Evolutionary conservation across 2,888 invertebrate species (phyloP), one percentile per base, ranked within the genome.

Genomic region (Ochlodes sylvanus): DNA sequence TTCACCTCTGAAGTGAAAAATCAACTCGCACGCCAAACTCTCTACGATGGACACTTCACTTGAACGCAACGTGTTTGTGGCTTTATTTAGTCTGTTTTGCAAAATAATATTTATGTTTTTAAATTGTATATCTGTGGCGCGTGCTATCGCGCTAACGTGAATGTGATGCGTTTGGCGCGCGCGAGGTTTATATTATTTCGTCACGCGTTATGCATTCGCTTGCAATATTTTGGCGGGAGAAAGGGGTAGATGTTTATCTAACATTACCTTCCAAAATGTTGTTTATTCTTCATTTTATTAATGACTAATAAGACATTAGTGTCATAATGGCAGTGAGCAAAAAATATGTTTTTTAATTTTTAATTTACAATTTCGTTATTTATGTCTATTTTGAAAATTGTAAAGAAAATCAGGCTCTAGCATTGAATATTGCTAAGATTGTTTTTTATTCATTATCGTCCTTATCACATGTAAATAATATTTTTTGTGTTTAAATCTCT

Each of bases 1-100:
- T 76, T 90, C 90, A 93, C 92, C 92, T 93, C 88, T 83, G 73
- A 86, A 93, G 77, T 90, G 78, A 82, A 93, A 93, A 80, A 92
- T 79, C 80, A 93, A 86, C 82, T 91, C 90, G 89, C 91, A 84
- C 83, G 88, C 90, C 91, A 92, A 92, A 83, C 84, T 86, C 85
- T 93, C 92, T 80, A 92, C 90, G 75, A 87, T 84, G 82, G 76
- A 81, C 78, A 91, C 92, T 90, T 87, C 91, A 90, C 90, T 90
- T 82, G 87, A 81, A 79, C 89, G 92, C 80, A 88, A 88, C 90
- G 90, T 92, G 83, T 88, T 92, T 85, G 78, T 72, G 70, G 80
- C 70, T 82, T 83, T 70, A 69, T 63, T 73, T 74, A 74, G 76
- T 75, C 82, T 75, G 71, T 77, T 70, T 71, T 77, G 79, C 74